Evolutionary conservation across 2,797 vertebrate genomes (phyloP).

Genomic region (Simalia tracyae): DNA sequence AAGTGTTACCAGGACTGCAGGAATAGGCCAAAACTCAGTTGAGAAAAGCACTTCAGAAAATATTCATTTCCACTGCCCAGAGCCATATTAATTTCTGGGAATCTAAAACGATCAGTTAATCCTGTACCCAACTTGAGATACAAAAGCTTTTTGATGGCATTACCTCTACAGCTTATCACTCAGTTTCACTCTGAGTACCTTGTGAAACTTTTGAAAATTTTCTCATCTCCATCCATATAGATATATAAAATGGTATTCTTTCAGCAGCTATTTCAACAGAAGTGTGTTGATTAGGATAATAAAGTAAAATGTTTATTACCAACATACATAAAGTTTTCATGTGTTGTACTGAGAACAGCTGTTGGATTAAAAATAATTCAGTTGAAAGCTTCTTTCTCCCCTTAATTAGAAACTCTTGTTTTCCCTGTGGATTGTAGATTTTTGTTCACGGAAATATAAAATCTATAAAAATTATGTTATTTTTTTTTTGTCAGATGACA

Average conservation of each 20-base stretch:
- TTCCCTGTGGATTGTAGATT: constrained; percentile 56
- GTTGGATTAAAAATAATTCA: constrained; percentile 67
- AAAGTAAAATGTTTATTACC: neutral
- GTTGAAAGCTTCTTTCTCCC: constrained; percentile 40
- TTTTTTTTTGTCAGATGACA: constrained; percentile 67
- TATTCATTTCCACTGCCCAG: too few species aligned
- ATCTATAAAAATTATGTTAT: constrained; percentile 36
- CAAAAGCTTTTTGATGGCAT: too few species aligned
- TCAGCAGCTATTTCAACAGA: neutral
- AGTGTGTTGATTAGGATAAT: too few species aligned
- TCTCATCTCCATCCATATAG: neutral
- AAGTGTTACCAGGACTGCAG: too few species aligned
- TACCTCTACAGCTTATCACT: too few species aligned
- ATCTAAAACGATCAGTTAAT: too few species aligned
- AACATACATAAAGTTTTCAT: constrained; percentile 60
- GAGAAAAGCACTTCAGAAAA: too few species aligned
- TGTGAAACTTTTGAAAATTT: neutral
- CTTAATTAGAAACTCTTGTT: constrained; percentile 51
- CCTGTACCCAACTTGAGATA: too few species aligned
- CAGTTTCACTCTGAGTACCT: too few species aligned
- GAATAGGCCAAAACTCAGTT: too few species aligned
- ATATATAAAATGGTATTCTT: neutral
- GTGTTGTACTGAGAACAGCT: constrained; percentile 63
- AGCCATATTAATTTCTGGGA: too few species aligned
- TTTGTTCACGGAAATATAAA: constrained; percentile 60